Conservation (phyloP, 2,113 vertebrate species). For the Cyprinodon variegatus region DNA sequence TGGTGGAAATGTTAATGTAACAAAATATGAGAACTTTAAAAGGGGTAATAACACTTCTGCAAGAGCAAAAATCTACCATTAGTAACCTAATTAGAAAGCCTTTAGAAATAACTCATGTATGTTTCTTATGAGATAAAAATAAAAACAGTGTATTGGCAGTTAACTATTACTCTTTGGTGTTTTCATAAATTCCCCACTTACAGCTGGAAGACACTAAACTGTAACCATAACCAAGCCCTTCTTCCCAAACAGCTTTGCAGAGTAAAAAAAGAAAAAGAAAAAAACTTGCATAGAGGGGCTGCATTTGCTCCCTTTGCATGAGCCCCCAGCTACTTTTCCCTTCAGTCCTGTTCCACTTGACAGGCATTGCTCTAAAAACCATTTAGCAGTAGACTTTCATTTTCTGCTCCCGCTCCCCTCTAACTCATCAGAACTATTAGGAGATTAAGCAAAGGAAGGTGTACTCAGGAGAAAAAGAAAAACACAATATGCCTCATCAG, state of each 20-base stretch:
- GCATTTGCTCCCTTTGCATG: constrained; percentile 54
- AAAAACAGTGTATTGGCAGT: neutral
- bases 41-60: neutral
- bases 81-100: neutral
- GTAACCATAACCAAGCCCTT: constrained; percentile 1
- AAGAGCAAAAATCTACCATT: neutral
- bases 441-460: constrained; percentile 52
- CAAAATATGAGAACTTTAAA: neutral
- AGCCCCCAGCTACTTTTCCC: constrained; percentile 67
- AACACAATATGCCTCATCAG: constrained; percentile 26
- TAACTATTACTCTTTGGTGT: constrained; percentile 16
- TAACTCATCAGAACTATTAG: constrained; percentile 62
- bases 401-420: constrained; percentile 55
- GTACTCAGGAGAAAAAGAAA: constrained; percentile 25
- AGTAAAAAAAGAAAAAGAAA: constrained; percentile 2
- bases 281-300: constrained; percentile 47
- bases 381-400: constrained; percentile 66
- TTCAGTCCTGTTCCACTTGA: constrained; percentile 66
- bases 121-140: neutral
- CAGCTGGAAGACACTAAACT: constrained; percentile 35
- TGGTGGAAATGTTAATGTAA: neutral
- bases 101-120: neutral
- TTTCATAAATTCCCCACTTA: constrained; percentile 39
- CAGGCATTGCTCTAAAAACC: constrained; percentile 62
- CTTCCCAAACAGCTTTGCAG: constrained; percentile 41